Evolutionary conservation across 2,113 vertebrate genomes (phyloP), one percentile per base, ranked within the genome.

Genomic region (Chelonoidis abingdonii): DNA sequence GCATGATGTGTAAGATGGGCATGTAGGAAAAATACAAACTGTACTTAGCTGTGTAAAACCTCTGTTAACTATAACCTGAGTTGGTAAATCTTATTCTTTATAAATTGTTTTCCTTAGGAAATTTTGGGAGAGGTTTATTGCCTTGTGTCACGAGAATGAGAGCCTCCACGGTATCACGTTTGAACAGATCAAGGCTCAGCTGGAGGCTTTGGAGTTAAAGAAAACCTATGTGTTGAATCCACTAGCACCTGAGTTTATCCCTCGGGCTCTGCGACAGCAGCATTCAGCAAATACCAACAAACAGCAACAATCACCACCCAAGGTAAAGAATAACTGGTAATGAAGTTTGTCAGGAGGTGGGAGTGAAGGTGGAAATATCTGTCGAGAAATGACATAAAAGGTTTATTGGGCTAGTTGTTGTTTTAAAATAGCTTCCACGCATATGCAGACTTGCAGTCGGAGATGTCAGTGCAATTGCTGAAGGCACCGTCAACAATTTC

Each of bases 111-210:
- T 97, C 91, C 97, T 0, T 97, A 99, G 99, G 98, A 99, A 99
- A 98, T 99, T 99, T 98, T 99, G 99, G 99, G 99, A 99, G 98
- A 99, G 99, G 87, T 99, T 99, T 98, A 99, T 99, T 98, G 99
- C 99, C 95, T 98, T 99, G 75, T 99, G 99, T 97, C 99, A 99
- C 27, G 99, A 99, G 97, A 99, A 99, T 84, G 96, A 98, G 52
- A 99, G 99, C 96, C 99, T 99, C 50, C 99, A 99, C 5, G 99
- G 99, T 96, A 99, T 99, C 99, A 99, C 99, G 14, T 99, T 99
- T 93, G 99, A 99, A 95, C 99, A 99, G 98, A 99, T 99, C 97
- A 99, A 99, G 97, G 98, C 99, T 97, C 99, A 99, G 98, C 97
- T 99, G 97, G 99, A 99, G 97, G 99, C 99, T 95, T 98, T 99